Evolutionary conservation across 2,888 invertebrate species (phyloP), one percentile per base, ranked within the genome.

Genomic region (Leptinotarsa peninsularis): DNA sequence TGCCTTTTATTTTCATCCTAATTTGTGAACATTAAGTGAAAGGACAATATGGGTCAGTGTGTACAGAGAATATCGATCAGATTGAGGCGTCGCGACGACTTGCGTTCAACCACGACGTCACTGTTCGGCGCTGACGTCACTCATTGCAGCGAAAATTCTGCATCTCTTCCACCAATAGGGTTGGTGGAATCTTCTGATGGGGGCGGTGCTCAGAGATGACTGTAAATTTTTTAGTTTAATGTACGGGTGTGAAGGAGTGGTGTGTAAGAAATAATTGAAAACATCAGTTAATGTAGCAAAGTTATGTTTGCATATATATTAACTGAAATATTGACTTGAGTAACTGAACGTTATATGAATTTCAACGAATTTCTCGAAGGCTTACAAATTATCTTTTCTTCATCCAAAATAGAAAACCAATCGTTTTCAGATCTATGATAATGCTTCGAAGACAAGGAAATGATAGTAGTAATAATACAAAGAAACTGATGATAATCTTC

Each of bases 11-110:
- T 77, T 80, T 78, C 77, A 79, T 75, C 69, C 75, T 74, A 79
- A 76, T 80, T 74, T 75, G 73, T 75, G 76, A 81, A 78, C 73
- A 79, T 72, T 80, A 83, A 85, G 84, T 85, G 84, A 84, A 84
- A 85, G 83, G 84, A 76, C 73, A 82, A 87, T 86, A 85, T 87
- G 86, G 87, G 87, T 87, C 87, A 87, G 85, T 86, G 83, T 84
- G 86, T 84, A 83, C 84, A 81, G 73, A 74, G 74, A 73, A 71
- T 84, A 85, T 85, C 85, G 85, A 85, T 78, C 80, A 73, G 71
- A 74, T 66, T 54, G 73, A 77, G 79, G 78, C 80, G 82, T 80
- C 82, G 83, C 82, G 83, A 80, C 79, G 72, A 72, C 73, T 75
- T 77, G 76, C 78, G 69, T 76, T 75, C 72, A 75, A 71, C 79